These are phyloP conservation scores for Eucriotettix oculatus DNA, from an alignment of 2,888 invertebrate genomes.

Conservation along the genomic window DNA sequence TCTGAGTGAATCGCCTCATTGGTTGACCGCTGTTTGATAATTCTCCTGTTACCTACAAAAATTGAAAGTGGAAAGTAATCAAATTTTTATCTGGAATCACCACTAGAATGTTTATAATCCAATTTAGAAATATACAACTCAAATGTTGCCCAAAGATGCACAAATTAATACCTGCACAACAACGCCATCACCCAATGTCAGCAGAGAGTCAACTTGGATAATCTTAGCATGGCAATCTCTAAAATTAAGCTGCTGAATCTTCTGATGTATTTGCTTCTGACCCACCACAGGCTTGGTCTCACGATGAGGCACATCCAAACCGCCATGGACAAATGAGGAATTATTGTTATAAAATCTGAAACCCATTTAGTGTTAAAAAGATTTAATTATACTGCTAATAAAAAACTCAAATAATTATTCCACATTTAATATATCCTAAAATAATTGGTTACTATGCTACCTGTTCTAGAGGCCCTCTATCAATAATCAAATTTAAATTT, in stretches of 20 bases:
- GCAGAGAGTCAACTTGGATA: constrained; percentile 84
- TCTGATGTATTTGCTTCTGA: constrained; percentile 88
- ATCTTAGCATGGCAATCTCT: constrained; percentile 96
- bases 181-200: constrained; percentile 84
- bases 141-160: too few relatives aligned
- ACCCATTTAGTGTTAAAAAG: too few relatives aligned
- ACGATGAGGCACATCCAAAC: constrained; percentile 64
- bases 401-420: too few relatives aligned
- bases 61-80: too few relatives aligned
- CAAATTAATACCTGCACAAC: constrained; percentile 58
- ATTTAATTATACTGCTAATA: too few relatives aligned
- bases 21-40: constrained; percentile 91
- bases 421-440: too few relatives aligned
- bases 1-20: constrained; percentile 96
- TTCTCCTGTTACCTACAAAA: constrained; percentile 71
- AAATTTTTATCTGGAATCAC: too few relatives aligned
- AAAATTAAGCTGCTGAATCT: constrained; percentile 89
- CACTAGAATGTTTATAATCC: too few relatives aligned
- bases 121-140: too few relatives aligned
- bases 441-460: too few relatives aligned
- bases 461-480: too few relatives aligned
- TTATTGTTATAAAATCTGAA: constrained; percentile 86
- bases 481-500: too few relatives aligned
- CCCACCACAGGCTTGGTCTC: constrained; percentile 74
- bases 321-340: constrained; percentile 92